Evolutionary conservation across 2,888 invertebrate species (phyloP).

Genomic region (Muschampia plurimacula): DNA sequence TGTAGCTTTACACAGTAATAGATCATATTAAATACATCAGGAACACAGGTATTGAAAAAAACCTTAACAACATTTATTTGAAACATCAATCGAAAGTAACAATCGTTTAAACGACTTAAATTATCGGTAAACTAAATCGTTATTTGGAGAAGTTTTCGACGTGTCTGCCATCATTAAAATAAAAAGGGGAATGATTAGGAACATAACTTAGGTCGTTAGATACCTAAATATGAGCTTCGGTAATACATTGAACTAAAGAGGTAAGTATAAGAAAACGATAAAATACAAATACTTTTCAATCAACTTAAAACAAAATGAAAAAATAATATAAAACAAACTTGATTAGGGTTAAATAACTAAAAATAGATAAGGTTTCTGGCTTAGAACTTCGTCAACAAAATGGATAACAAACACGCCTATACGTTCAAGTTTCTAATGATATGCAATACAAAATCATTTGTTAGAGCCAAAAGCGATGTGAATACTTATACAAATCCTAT

Average conservation of each 20-base stretch:
- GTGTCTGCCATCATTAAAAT: slow-evolving; percentile 23
- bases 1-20: slow-evolving; percentile 44
- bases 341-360: no score
- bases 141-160: slow-evolving; percentile 27
- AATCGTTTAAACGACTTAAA: slow-evolving; percentile 54
- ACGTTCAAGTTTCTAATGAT: slow-evolving; percentile 49
- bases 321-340: no score
- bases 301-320: no score
- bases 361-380: background rate
- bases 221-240: background rate
- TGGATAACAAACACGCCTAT: slow-evolving; percentile 46
- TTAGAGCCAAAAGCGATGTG: slow-evolving; percentile 58
- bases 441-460: slow-evolving; percentile 56
- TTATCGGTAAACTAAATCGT: slow-evolving; percentile 36
- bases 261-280: background rate
- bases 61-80: slow-evolving; percentile 53
- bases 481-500: slow-evolving; percentile 50
- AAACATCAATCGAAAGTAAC: slow-evolving; percentile 47
- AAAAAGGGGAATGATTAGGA: background rate
- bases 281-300: no score
- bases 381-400: slow-evolving; percentile 8
- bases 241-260: background rate
- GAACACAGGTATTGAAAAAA: slow-evolving; percentile 54
- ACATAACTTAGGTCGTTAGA: background rate
- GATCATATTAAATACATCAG: slow-evolving; percentile 46